Evolutionary conservation across 23 tunicate species (phyloP).

Genomic region (Diplosoma virens): DNA sequence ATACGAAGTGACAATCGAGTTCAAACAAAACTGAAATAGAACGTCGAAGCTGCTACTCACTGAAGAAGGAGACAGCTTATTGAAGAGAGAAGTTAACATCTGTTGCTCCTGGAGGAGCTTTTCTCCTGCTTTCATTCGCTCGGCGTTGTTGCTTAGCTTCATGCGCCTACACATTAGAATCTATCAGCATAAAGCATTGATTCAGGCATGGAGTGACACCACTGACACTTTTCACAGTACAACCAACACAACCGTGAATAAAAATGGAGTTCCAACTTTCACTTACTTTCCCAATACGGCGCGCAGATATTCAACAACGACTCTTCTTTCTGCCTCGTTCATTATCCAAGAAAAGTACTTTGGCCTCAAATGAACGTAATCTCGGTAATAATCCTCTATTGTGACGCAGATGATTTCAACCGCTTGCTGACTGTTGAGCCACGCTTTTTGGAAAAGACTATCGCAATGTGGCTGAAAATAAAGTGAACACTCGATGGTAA

Average conservation of each 20-base stretch:
- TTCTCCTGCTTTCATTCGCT: constrained; percentile 72
- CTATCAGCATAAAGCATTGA: background rate
- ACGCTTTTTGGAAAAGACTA: constrained; percentile 41
- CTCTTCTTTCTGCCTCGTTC: constrained; percentile 81
- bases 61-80: constrained; percentile 25
- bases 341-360: constrained; percentile 72
- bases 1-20: too few relatives aligned
- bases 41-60: too few relatives aligned
- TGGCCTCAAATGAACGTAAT: constrained; percentile 79
- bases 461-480: constrained; percentile 63
- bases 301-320: constrained; percentile 66
- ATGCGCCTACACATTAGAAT: constrained; percentile 41
- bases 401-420: constrained; percentile 93
- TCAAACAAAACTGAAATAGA: too few relatives aligned
- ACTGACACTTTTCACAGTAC: background rate
- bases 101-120: constrained; percentile 73
- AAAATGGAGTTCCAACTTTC: background rate
- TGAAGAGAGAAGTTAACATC: constrained; percentile 47
- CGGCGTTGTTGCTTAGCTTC: constrained; percentile 47
- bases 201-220: background rate
- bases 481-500: too few relatives aligned
- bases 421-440: constrained; percentile 40
- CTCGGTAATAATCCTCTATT: constrained; percentile 85
- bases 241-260: background rate
- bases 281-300: constrained; percentile 65